phyloP scores from a whole-genome alignment of 2,888 invertebrate genomes.

The Exephanes ischioxanthus region DNA sequence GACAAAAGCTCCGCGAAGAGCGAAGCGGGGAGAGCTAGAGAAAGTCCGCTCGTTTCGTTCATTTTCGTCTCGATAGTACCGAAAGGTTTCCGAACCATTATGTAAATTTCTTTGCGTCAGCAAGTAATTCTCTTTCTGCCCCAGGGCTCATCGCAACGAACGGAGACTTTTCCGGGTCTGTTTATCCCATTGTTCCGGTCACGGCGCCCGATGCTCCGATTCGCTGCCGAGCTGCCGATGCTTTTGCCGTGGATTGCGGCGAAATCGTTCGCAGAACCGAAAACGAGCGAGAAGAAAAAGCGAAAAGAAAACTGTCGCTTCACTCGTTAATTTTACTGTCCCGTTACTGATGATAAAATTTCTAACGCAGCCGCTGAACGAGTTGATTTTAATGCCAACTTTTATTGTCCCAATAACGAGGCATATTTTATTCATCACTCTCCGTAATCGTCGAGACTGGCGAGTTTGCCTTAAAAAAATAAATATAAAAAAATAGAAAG shows the following conservation, averaged over 20 bases:
- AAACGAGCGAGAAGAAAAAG: constrained; percentile 43
- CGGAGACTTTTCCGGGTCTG: constrained; percentile 56
- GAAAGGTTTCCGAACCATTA: constrained; percentile 66
- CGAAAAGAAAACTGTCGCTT: constrained; percentile 23
- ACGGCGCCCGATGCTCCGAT: constrained; percentile 47
- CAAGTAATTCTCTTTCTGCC: constrained; percentile 58
- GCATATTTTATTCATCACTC: neutral
- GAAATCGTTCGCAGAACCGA: constrained; percentile 50
- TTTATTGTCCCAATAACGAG: constrained; percentile 22
- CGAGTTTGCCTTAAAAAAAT: neutral
- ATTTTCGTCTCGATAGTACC: constrained; percentile 47
- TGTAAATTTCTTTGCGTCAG: constrained; percentile 61
- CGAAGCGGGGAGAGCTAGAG: constrained; percentile 19
- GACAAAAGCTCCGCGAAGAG: constrained; percentile 25
- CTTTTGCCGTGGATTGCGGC: constrained; percentile 28
- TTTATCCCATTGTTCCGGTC: constrained; percentile 64
- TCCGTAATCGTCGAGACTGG: neutral
- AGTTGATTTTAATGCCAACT: neutral
- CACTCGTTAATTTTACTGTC: constrained; percentile 21
- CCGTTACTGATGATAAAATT: constrained; percentile 16
- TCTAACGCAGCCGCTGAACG: constrained; percentile 6
- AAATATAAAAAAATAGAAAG: neutral
- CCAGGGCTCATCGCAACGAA: constrained; percentile 28
- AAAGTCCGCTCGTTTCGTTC: constrained; percentile 42
- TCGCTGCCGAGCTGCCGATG: constrained; percentile 3